Evolutionary conservation across 2,113 vertebrate species (phyloP).

Genomic region (Willisornis vidua): DNA sequence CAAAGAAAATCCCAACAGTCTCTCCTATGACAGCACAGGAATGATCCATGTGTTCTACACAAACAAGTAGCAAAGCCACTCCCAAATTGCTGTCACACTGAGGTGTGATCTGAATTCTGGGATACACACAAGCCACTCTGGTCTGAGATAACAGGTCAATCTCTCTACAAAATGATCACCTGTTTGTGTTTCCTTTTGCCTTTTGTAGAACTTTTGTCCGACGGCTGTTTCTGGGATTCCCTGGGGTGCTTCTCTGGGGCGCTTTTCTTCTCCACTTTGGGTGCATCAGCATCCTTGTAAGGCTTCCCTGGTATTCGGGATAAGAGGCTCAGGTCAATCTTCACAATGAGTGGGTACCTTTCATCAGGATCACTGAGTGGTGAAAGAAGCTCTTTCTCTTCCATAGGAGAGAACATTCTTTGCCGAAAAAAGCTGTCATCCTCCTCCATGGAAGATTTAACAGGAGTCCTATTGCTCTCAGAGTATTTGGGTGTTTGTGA

Average conservation of each 20-base stretch:
- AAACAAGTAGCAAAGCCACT: not conserved
- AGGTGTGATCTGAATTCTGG: rapidly evolving
- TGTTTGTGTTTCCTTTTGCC: conserved; percentile 96
- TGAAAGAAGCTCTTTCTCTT: conserved; percentile 94
- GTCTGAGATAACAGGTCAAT: not conserved
- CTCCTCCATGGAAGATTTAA: conserved; percentile 85
- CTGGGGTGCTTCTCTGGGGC: conserved; percentile 84
- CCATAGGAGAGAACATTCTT: conserved; percentile 94
- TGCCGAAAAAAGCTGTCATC: conserved; percentile 84
- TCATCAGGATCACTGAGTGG: conserved; percentile 95
- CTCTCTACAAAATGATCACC: not conserved
- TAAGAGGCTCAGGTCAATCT: conserved; percentile 95
- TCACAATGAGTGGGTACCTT: conserved; percentile 90
- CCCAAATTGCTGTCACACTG: rapidly evolving
- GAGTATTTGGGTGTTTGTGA: conserved; percentile 96
- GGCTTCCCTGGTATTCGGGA: conserved; percentile 90
- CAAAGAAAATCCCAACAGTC: not conserved
- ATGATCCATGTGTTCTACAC: not conserved
- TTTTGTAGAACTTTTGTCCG: conserved; percentile 87
- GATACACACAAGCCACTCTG: not conserved
- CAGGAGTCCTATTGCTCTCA: conserved; percentile 92
- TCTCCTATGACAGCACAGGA: not conserved
- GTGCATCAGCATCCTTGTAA: conserved; percentile 86
- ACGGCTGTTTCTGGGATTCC: conserved; percentile 85
- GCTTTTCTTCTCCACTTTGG: conserved; percentile 88